A percentile compares a stretch with the other conserved stretches of the same genome.
Conservation (phyloP, 2,888 invertebrate species). For the Allophyes oxyacanthae region DNA sequence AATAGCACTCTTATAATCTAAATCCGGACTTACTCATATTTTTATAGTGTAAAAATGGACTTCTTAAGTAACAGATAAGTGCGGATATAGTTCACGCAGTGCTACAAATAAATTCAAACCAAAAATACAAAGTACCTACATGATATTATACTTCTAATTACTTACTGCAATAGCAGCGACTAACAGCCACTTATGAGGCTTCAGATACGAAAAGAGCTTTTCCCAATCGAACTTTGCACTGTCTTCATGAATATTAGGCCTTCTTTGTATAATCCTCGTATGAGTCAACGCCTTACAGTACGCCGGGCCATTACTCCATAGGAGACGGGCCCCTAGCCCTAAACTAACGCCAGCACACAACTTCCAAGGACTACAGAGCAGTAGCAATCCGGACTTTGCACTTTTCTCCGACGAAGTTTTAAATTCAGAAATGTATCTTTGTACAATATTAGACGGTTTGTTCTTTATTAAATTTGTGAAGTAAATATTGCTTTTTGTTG, state of each 20-base stretch:
- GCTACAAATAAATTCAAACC: no score
- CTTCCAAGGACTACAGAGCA: constrained; percentile 82
- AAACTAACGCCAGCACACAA: constrained; percentile 82
- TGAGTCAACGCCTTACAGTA: constrained; percentile 90
- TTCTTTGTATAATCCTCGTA: constrained; percentile 89
- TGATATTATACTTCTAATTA: no score
- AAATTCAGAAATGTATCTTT: constrained; percentile 71
- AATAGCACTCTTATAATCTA: no score
- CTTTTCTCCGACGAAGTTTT: constrained; percentile 70
- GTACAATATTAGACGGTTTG: constrained; percentile 71
- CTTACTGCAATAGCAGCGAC: constrained; percentile 94
- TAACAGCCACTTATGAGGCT: constrained; percentile 93
- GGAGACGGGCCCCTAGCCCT: constrained; percentile 74
- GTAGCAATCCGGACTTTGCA: constrained; percentile 67
- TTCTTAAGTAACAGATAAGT: no score
- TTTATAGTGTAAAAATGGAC: no score
- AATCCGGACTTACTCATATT: no score
- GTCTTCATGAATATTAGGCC: constrained; percentile 82
- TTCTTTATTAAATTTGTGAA: constrained; percentile 74
- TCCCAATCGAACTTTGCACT: constrained; percentile 93
- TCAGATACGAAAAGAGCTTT: constrained; percentile 92
- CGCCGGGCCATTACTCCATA: constrained; percentile 88
- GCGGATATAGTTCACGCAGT: no score
- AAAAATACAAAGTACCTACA: no score
- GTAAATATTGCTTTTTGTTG: constrained; percentile 68